Evolutionary conservation across 1,140 invertebrate genomes (phyloP).

Genomic region (Mya arenaria): DNA sequence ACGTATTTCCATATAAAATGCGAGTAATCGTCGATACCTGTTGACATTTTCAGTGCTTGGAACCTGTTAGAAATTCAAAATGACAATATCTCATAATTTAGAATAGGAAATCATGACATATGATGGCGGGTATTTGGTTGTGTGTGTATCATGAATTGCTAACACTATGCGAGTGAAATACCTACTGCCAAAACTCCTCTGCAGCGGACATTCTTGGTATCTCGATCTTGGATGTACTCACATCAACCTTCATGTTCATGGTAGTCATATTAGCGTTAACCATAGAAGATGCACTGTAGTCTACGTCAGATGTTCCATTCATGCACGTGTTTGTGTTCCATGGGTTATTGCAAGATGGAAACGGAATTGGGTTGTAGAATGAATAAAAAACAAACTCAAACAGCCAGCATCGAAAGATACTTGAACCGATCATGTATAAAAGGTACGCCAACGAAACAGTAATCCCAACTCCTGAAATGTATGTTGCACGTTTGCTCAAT

Average conservation of each 20-base stretch:
- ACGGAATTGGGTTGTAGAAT: conserved; percentile 9
- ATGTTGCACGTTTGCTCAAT: no score
- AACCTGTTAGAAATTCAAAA: background rate
- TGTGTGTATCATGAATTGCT: background rate
- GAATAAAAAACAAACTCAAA: conserved; percentile 30
- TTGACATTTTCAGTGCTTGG: conserved; percentile 29
- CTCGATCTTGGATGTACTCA: background rate
- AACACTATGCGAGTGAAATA: background rate
- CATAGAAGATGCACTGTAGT: background rate
- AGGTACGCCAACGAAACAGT: background rate
- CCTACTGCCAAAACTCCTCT: conserved; percentile 49
- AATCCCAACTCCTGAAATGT: conserved; percentile 32
- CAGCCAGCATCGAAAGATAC: conserved; percentile 27
- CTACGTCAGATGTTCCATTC: background rate
- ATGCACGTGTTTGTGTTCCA: conserved; percentile 31
- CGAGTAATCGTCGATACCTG: conserved; percentile 13
- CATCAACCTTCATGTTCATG: background rate
- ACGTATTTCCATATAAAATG: conserved; percentile 23
- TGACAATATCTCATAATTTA: background rate
- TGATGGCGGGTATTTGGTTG: background rate
- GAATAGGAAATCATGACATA: background rate
- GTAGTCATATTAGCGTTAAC: background rate
- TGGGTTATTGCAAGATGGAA: conserved; percentile 16
- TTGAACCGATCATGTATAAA: conserved; percentile 13
- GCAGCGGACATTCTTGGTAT: background rate